Percentiles rank a stretch among this genome's conserved stretches.
Conservation (phyloP, 2,797 vertebrate genomes). For the Melanogrammus aeglefinus region DNA sequence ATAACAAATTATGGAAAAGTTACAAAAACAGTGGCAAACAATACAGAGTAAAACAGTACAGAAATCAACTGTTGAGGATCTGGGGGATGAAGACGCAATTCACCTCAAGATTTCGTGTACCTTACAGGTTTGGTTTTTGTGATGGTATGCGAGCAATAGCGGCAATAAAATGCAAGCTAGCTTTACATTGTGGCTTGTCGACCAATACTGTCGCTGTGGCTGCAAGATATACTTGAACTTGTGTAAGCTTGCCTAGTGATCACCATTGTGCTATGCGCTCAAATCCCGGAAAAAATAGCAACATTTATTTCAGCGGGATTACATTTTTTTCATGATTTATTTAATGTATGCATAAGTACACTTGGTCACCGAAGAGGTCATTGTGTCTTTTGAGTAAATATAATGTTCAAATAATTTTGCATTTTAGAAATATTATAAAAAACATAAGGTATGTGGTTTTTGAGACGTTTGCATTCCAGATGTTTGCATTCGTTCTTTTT, state of each 20-base stretch:
- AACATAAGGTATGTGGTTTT: neutral
- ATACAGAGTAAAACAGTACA: neutral
- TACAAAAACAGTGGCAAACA: neutral
- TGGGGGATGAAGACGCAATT: neutral
- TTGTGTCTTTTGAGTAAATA: neutral
- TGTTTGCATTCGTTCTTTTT: neutral
- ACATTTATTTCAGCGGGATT: too few species aligned
- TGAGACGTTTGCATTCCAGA: neutral
- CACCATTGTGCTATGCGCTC: too few species aligned
- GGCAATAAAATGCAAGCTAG: too few species aligned
- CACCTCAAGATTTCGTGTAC: neutral
- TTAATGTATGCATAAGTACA: neutral
- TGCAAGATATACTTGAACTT: too few species aligned
- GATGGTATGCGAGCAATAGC: neutral
- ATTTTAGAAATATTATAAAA: neutral
- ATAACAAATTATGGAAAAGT: neutral
- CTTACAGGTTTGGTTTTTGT: neutral
- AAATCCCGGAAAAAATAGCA: too few species aligned
- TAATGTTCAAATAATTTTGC: neutral
- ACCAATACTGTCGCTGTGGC: too few species aligned
- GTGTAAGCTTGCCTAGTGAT: too few species aligned
- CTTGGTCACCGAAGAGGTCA: neutral
- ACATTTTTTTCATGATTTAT: neutral
- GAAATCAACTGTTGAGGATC: neutral
- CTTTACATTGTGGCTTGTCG: too few species aligned